phyloP scores from a whole-genome alignment of 2,113 vertebrate genomes.

The Trichechus manatus region DNA sequence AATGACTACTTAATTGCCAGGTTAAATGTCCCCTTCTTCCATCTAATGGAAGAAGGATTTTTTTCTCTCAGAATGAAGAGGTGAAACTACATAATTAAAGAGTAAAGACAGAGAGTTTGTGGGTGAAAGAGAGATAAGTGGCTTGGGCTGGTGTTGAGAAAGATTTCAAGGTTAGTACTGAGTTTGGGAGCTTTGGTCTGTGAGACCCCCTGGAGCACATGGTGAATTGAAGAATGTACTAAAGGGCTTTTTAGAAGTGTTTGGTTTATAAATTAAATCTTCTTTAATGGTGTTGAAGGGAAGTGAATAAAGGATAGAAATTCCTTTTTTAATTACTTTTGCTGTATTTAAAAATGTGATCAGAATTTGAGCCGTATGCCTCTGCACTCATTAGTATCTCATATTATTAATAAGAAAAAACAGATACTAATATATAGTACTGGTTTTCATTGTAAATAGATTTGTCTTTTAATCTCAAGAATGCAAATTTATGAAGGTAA shows the following conservation, averaged over 20 bases:
- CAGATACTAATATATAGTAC: not conserved
- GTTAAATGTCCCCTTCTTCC: not conserved
- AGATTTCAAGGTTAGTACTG: not conserved
- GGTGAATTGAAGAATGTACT: not conserved
- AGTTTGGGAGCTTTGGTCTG: not conserved
- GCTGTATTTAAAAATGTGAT: not conserved
- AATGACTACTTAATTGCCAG: not conserved
- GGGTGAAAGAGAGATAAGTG: not conserved
- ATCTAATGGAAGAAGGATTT: not conserved
- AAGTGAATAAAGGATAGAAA: conserved; percentile 17
- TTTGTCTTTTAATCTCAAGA: conserved; percentile 58
- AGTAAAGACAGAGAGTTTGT: not conserved
- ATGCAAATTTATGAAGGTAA: not conserved
- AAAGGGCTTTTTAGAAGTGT: not conserved
- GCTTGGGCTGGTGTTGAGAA: not conserved
- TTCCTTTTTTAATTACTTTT: conserved; percentile 23
- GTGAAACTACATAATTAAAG: not conserved
- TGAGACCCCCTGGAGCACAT: not conserved
- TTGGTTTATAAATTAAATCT: conserved; percentile 7
- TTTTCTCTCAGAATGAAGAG: not conserved
- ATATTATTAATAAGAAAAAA: conserved; percentile 37
- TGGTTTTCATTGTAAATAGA: conserved; percentile 27
- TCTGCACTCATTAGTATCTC: not conserved
- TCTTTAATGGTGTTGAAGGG: conserved; percentile 12
- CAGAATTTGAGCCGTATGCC: conserved; percentile 43